phyloP scores from a whole-genome alignment of 1,140 invertebrate species.

The Maconellicoccus hirsutus region DNA sequence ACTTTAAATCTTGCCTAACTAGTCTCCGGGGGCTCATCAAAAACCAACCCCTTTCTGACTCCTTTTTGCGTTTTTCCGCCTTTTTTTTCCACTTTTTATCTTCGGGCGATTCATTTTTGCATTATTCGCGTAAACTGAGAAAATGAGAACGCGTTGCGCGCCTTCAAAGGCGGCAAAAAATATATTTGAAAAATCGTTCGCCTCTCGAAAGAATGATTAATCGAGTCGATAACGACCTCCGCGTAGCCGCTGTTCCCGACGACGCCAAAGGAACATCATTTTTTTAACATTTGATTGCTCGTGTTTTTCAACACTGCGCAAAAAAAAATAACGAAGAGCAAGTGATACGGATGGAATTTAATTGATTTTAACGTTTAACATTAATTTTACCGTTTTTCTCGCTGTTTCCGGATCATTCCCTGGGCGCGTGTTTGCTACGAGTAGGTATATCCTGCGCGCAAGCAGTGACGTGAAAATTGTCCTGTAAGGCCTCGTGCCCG shows the following conservation, averaged over 20 bases:
- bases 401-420: too few species aligned
- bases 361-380: not conserved
- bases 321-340: not conserved
- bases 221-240: not conserved
- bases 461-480: too few species aligned
- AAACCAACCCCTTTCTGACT: not conserved
- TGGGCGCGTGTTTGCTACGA: too few species aligned
- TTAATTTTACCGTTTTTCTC: not conserved
- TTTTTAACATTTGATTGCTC: constrained; percentile 9
- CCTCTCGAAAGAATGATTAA: not conserved
- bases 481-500: too few species aligned
- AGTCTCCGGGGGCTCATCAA: constrained; percentile 1
- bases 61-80: too few species aligned
- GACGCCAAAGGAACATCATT: not conserved
- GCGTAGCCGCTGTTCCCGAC: not conserved
- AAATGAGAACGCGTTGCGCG: not conserved
- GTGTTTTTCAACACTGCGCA: not conserved
- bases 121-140: not conserved
- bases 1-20: constrained; percentile 9
- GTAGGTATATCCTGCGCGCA: too few species aligned
- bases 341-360: constrained; percentile 4
- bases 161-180: not conserved
- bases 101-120: not conserved
- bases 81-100: not conserved
- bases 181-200: not conserved